Base-by-base conservation (phyloP, 2,113 vertebrate genomes). In the Cygnus buccinator region DNA sequence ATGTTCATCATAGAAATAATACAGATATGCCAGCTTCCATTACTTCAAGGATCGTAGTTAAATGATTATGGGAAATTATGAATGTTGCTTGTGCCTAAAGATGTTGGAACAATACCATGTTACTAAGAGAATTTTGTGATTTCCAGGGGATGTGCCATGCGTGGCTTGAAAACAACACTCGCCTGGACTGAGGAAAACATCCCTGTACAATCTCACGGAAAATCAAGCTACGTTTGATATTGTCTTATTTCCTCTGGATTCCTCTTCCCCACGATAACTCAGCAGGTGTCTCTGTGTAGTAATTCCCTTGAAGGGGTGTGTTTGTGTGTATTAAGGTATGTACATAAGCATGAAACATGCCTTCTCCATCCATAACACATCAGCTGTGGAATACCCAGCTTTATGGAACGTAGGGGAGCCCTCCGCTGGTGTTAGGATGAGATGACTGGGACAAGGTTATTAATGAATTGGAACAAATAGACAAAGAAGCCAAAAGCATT, bases 291-390 rank as follows among this genome's bases (percentile, higher is more conserved):
- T 12, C 79, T 11, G 29, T 15, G 37, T 17, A 14, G 6, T 13
- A 21, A 0, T 74, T 77, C 61, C 52, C 70, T 8, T 33, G 74
- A 12, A 52, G 59, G 7, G 4, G 6, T 13, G 25, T 52, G 31
- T 65, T 26, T 18, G 0, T 9, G 5, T 61, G 46, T 21, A 6
- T 48, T 22, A 9, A 59, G 54, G 41, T 61, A 2, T 9, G 52
- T 29, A 14, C 33, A 2, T 0, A 41, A 52, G 35, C 5, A 0
- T 3, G 33, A 19, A 23, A 22, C 21, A 5, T 23, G 11, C 57
- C 11, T 33, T 35, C 20, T 7, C 57, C 3, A 2, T 33, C 66
- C 41, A 0, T 2, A 5, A 14, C 25, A 33, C 70, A 29, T 35
- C 44, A 10, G 15, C 50, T 1, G 2, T 19, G 65, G 18, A 4